A percentile compares a stretch with the other conserved stretches of the same genome.
Conservation (phyloP, 2,797 vertebrate species). For the Glyptemys insculpta region DNA sequence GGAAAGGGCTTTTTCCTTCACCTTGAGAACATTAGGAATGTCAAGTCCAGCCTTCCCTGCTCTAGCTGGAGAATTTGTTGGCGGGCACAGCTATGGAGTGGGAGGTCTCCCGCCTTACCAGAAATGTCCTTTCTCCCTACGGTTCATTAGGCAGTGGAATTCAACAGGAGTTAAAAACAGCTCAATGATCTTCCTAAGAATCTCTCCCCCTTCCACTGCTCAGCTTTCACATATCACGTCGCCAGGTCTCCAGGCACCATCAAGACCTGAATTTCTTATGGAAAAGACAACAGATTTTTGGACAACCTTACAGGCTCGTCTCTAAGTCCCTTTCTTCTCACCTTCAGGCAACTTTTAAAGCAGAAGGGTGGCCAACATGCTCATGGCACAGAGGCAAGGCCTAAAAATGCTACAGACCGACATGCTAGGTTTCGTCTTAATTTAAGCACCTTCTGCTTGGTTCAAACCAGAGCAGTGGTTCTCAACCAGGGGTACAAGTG, state of each 20-base stretch:
- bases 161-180: not conserved
- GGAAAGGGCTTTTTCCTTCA: not conserved
- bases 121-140: not conserved
- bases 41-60: not conserved
- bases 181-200: not conserved
- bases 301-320: fast-evolving
- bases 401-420: not conserved
- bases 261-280: not conserved
- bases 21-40: not conserved
- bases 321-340: not conserved
- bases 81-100: not conserved
- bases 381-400: not conserved
- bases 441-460: not conserved
- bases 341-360: not conserved
- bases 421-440: not conserved
- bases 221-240: not conserved
- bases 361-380: not conserved
- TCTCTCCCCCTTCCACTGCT: not conserved
- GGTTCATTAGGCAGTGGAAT: not conserved
- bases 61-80: not conserved
- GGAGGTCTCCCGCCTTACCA: not conserved
- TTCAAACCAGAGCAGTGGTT: too few relatives aligned
- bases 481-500: too few relatives aligned
- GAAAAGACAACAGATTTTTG: not conserved
- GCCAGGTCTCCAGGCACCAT: not conserved